Evolutionary conservation across 2,113 vertebrate species (phyloP), one percentile per base, ranked within the genome.

Genomic region (Pogona vitticeps): DNA sequence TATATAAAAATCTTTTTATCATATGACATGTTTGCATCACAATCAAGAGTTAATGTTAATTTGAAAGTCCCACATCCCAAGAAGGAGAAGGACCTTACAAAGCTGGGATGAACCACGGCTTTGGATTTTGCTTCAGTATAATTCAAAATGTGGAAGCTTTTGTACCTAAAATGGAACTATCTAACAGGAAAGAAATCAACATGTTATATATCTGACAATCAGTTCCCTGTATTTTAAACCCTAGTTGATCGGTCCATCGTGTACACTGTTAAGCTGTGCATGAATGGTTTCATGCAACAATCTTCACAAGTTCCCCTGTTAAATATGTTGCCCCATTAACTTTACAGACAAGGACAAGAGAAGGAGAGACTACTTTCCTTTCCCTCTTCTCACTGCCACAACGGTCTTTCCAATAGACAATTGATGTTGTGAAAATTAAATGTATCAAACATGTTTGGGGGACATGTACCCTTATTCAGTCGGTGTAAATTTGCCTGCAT

Each of bases 1-100:
- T 40, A 72, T 31, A 52, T 6, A 14, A 91, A 63, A 12, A 40
- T 46, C 56, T 79, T 88, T 92, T 52, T 86, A 2, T 77, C 3
- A 78, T 61, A 76, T n/a, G 0, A 0, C 82, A 80, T 2, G 79
- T 88, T n/a, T 86, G 58, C 67, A 26, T 67, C 33, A n/a, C 52
- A 80, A 80, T 33, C 46, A 65, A 5, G n/a, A 21, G 52, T 46
- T 81, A 81, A 31, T 67, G 15, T 81, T 75, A 56, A 2, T 33
- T 21, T 76, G 20, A 31, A 76, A 85, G 33, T 17, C n/a, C 38
- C 7, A 33, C 38, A 33, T 42, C 23, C n/a, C 17, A 36, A 28
- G 31, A 52, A 77, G 70, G 33, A 21, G 15, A 52, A 68, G n/a
- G 3, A 56, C 20, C 13, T 5, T 73, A 31, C 28, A 42, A 20